Evolutionary conservation across 2,888 invertebrate species (phyloP), one percentile per base, ranked within the genome.

Genomic region (Platycnemis pennipes): DNA sequence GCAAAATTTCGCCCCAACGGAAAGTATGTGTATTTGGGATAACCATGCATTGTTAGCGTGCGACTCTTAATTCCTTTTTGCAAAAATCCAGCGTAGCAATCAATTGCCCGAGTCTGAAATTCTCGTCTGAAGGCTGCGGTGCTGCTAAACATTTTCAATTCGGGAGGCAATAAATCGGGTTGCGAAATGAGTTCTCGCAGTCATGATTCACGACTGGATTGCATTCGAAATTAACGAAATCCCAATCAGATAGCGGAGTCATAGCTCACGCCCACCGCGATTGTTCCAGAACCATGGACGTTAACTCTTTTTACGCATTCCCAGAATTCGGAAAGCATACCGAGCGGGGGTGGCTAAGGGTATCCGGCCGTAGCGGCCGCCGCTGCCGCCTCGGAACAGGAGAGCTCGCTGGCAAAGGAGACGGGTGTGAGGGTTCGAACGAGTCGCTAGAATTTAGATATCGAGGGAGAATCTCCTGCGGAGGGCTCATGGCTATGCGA

Each of bases 101-200:
- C 69, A 77, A 77, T 31, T 37, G 37, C 11, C 37, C 7, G 77
- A 77, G 5, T 2, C 31, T 37, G n/a, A 77, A 77, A 37, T 77
- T 37, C 31, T 22, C 63, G 19, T 63, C 22, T n/a, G 26, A 63
- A 26, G 63, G 63, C 63, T 26, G 63, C 19, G 26, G 63, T 63
- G 63, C 77, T 77, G 77, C 77, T 77, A 77, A 77, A 77, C 77
- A 77, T 77, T 77, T 77, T 77, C 77, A 77, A 77, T 77, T 77
- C 77, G 77, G 8, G 31, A 37, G 37, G 77, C 37, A 77, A 77
- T 77, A 77, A 77, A 77, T 77, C 77, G 77, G 37, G n/a, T 26
- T 7, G 77, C 77, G 77, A 77, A 77, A 77, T 77, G 31, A 77
- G 77, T 77, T 77, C 37, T 77, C 77, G 77, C 77, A 77, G 13